Percentiles rank a stretch among this genome's conserved stretches.
These are phyloP conservation scores for Polyodon spathula DNA, from an alignment of 2,113 vertebrate genomes.

Conservation along the genomic window DNA sequence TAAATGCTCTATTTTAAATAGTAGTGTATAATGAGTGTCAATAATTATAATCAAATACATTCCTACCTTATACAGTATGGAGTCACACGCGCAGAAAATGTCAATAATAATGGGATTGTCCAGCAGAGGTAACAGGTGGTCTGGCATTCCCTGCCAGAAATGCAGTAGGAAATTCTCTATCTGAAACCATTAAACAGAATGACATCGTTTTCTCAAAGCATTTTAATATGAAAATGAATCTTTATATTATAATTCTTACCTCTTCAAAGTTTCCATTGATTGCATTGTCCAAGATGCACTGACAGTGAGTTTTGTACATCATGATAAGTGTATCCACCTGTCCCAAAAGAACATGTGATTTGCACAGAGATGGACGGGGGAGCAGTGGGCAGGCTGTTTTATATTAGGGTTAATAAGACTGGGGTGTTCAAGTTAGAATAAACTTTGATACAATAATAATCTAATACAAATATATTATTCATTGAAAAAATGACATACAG, in stretches of 20 bases:
- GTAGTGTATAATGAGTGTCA: no score
- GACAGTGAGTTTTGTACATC: conserved; percentile 99
- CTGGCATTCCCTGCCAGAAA: conserved; percentile 99
- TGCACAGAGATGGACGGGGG: background rate
- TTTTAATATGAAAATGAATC: conserved; percentile 5
- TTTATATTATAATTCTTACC: conserved; percentile 54
- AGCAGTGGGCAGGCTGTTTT: no score
- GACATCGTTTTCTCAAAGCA: background rate
- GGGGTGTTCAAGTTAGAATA: no score
- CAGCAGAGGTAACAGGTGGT: conserved; percentile 88
- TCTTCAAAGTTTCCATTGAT: conserved; percentile 98
- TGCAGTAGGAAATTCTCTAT: conserved; percentile 95
- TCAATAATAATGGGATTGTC: conserved; percentile 88
- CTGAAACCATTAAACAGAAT: conserved; percentile 45
- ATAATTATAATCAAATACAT: background rate
- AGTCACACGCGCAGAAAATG: conserved; percentile 96
- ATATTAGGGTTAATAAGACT: no score
- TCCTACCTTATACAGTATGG: conserved; percentile 90
- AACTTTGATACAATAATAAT: no score
- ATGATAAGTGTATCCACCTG: conserved; percentile 96
- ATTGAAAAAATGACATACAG: no score
- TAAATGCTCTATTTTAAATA: no score
- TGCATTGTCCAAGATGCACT: conserved; percentile 95
- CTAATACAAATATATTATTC: no score
- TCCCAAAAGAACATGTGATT: conserved; percentile 19